Percentiles rank a stretch among this genome's conserved stretches.
These are phyloP conservation scores for Nephrotoma flavescens DNA, from an alignment of 2,888 invertebrate species.

Conservation along the genomic window DNA sequence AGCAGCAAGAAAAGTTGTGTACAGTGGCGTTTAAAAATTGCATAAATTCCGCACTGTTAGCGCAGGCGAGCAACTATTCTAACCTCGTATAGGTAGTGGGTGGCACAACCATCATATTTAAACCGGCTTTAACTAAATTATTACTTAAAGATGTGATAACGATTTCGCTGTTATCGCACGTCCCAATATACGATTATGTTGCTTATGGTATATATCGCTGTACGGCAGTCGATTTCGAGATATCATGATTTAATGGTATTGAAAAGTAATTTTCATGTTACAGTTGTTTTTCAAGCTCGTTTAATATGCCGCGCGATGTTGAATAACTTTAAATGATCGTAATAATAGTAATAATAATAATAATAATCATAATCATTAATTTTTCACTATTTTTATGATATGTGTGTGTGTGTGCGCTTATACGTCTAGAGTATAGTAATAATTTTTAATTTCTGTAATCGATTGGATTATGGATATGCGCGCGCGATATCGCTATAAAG, in stretches of 20 bases:
- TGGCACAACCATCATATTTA: too few relatives aligned
- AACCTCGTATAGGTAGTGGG: too few relatives aligned
- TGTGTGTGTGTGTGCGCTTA: neutral
- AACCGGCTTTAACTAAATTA: too few relatives aligned
- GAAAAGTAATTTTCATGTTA: neutral
- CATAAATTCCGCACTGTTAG: neutral
- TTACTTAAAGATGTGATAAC: neutral
- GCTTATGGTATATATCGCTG: neutral
- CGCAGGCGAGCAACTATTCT: too few relatives aligned
- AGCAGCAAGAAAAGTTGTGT: neutral
- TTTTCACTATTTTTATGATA: neutral
- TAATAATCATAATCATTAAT: neutral
- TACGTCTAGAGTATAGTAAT: too few relatives aligned
- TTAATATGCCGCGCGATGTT: neutral
- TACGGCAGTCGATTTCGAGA: neutral
- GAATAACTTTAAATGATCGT: neutral
- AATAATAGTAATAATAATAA: neutral
- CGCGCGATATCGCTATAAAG: neutral
- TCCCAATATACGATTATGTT: neutral
- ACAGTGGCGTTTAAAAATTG: neutral
- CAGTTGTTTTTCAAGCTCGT: neutral
- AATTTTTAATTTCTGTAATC: neutral
- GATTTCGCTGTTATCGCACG: neutral
- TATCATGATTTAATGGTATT: neutral
- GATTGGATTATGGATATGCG: neutral